Percentiles rank a stretch among this genome's conserved stretches.
phyloP scores from a whole-genome alignment of 53 echinoderm and acorn worm genomes.

The Astropecten irregularis region DNA sequence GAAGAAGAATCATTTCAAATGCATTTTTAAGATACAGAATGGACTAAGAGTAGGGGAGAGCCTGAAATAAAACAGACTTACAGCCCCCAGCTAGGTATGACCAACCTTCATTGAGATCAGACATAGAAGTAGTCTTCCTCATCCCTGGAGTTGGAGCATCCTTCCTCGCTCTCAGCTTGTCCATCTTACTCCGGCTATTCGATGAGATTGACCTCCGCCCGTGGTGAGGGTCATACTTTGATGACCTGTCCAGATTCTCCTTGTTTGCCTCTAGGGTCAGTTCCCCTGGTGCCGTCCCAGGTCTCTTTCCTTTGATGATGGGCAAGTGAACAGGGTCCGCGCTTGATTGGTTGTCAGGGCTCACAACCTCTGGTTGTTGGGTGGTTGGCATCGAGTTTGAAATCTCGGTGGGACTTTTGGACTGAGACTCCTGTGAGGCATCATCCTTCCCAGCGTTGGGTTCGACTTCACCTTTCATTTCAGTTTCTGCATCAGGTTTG shows the following conservation, averaged over 20 bases:
- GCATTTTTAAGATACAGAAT: no score
- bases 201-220: constrained; percentile 27
- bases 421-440: not conserved
- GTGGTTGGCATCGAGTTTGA: not conserved
- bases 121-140: constrained; percentile 54
- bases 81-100: no score
- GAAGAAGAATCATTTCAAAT: no score
- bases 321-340: constrained; percentile 30
- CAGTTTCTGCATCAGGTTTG: no score
- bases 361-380: not conserved
- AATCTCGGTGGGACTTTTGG: not conserved
- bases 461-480: not conserved
- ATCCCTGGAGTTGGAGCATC: not conserved
- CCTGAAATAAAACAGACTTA: no score
- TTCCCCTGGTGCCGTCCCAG: constrained; percentile 24
- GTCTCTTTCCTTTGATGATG: constrained; percentile 36
- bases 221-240: constrained; percentile 1
- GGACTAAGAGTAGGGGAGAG: no score
- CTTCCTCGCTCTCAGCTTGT: constrained; percentile 58
- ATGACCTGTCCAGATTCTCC: constrained; percentile 60
- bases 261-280: constrained; percentile 51
- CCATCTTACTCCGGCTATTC: constrained; percentile 63
- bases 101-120: constrained; percentile 49
- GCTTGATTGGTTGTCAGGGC: not conserved
- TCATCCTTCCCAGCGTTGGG: not conserved